Evolutionary conservation across 2,113 vertebrate species (phyloP), one percentile per base, ranked within the genome.

Genomic region (Mohoua ochrocephala): DNA sequence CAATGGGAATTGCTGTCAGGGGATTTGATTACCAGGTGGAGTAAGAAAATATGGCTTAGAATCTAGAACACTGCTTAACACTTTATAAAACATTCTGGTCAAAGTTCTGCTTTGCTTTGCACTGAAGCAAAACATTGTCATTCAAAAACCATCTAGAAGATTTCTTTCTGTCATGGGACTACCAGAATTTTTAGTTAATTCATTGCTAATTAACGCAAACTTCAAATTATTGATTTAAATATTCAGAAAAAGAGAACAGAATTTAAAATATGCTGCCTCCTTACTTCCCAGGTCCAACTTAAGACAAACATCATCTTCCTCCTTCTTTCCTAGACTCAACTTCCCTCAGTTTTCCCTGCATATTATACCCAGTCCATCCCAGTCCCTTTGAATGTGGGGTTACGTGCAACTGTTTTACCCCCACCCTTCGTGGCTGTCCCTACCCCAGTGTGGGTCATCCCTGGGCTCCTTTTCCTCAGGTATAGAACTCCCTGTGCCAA

Each of bases 1-100:
- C 98, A 10, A 98, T 98, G 98, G 98, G 98, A 95, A 98, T 98
- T 95, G 97, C 98, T 37, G 98, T 99, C 57, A 93, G 97, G 92
- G 98, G 98, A 69, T 98, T 98, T 97, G 98, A 98, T 89, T 89
- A 98, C 97, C 44, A 98, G 98, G 98, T 98, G 96, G 42, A 37
- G 33, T 74, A 86, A 79, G 84, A 88, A 91, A 95, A 95, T 49
- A 41, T 7, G 23, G 57, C 41, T 89, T 85, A 65, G 41, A 76
- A 61, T 85, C 89, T 85, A 79, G 63, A 96, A 90, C 21, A 13
- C 18, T 79, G 26, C 37, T 91, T 75, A 82, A 89, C 8, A 16
- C 67, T 75, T 84, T 27, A 45, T 49, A 57, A 77, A 65, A 56
- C 37, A 54, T 63, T 61, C 21, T 59, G 69, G 24, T 65, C n/a